Base-by-base conservation (phyloP, 2,797 vertebrate species). In the Xiphophorus birchmanni region DNA sequence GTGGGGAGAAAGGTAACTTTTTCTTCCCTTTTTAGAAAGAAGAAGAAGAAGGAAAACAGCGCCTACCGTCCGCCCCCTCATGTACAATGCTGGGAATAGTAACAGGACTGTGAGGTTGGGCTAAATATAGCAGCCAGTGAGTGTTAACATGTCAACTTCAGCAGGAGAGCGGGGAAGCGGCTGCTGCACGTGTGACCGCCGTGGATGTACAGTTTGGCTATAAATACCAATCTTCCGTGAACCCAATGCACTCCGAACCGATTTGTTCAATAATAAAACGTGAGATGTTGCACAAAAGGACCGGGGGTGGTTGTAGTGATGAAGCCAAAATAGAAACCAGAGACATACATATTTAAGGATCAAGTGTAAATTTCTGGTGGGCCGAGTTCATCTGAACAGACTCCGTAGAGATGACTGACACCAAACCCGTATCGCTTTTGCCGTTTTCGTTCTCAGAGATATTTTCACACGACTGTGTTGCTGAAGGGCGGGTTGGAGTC, bases 81-180 rank as follows among this genome's bases (percentile, higher is more conserved):
- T 94, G 95, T 95, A 94, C 94, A 93, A 93, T 84, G 94, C 95
- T 94, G 92, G 94, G 94, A 96, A 96, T 96, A 96, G 96, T 95
- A 96, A 95, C 95, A 95, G 92, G 93, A 93, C 94, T 93, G 94
- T 89, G 87, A 93, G 93, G 93, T 94, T 91, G 93, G 63, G 92
- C 95, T 96, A 96, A 95, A 96, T 94, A 96, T 96, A 96, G 95
- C 94, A 95, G 92, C 94, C 95, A 95, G 95, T 95, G 94, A 96
- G 91, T 95, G 94, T 94, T 94, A 95, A 92, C 95, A 94, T 96
- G 94, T 95, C 95, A 95, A 91, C 92, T 93, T 91, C 82, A 88
- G 92, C 92, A 88, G 89, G 86, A 92, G 91, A 78, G 90, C 91
- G 87, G 86, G 84, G 88, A 93, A 92, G 88, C 93, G 88, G 90